Percentiles rank a stretch among this genome's conserved stretches.
Conservation (phyloP, 2,888 invertebrate genomes). For the Poecilus cupreus region DNA sequence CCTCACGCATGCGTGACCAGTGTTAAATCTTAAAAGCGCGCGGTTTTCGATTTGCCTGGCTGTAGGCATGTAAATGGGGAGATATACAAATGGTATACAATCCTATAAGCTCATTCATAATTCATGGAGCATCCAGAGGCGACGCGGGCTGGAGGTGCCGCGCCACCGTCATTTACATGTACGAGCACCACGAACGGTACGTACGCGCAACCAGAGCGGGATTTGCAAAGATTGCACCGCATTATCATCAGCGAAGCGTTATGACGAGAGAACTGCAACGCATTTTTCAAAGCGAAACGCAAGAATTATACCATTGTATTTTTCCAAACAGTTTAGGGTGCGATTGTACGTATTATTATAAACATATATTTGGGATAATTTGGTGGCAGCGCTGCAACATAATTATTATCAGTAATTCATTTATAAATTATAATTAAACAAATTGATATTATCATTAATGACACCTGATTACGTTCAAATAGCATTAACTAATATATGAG, state of each 20-base stretch:
- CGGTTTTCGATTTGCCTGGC: neutral
- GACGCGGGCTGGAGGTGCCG: neutral
- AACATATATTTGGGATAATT: too few species aligned
- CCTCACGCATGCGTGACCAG: neutral
- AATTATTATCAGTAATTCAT: too few species aligned
- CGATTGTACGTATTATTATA: too few species aligned
- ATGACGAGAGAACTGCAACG: neutral
- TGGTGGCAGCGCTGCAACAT: too few species aligned
- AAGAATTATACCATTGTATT: too few species aligned
- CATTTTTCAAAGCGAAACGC: too few species aligned
- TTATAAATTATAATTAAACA: too few species aligned
- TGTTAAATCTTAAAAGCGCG: neutral
- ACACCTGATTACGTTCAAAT: too few species aligned
- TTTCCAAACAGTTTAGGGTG: too few species aligned
- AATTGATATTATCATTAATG: too few species aligned
- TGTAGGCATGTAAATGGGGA: conserved; percentile 47
- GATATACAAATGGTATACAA: conserved; percentile 56
- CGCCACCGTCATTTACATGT: conserved; percentile 34
- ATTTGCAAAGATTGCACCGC: conserved; percentile 13
- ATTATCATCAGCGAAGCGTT: conserved; percentile 2
- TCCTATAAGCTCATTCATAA: conserved; percentile 60
- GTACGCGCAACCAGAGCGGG: neutral
- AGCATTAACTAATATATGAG: too few species aligned
- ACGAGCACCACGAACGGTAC: neutral
- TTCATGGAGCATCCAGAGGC: conserved; percentile 56